phyloP scores from a whole-genome alignment of 2,797 vertebrate genomes.

The Sternarchorhynchus goeldii region DNA sequence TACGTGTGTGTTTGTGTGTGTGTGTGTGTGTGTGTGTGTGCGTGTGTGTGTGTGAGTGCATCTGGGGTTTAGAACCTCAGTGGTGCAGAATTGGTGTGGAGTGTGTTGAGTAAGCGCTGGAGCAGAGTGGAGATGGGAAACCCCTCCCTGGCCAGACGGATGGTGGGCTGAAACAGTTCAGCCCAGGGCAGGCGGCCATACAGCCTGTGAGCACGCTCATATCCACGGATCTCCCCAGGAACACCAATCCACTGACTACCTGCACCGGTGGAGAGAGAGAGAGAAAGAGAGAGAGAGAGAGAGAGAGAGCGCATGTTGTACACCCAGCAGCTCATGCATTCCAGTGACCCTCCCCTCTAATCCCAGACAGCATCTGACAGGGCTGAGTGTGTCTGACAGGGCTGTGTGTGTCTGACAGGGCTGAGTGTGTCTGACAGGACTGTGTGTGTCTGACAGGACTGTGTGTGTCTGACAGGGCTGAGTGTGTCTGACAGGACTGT shows the following conservation, averaged over 20 bases:
- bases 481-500: too few species aligned
- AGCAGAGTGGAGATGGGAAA: constrained; percentile 70
- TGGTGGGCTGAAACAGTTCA: constrained; percentile 84
- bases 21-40: too few species aligned
- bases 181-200: constrained; percentile 87
- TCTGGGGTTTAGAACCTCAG: constrained; percentile 28
- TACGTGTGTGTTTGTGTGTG: too few species aligned
- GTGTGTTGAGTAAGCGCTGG: constrained; percentile 44
- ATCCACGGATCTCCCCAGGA: constrained; percentile 90
- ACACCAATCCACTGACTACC: constrained; percentile 80
- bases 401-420: neutral
- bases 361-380: too few species aligned
- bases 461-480: too few species aligned
- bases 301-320: neutral
- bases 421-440: neutral
- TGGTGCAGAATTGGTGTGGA: constrained; percentile 1
- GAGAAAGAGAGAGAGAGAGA: constrained; percentile 14
- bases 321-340: too few species aligned
- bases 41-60: neutral
- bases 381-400: too few species aligned
- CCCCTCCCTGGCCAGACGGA: constrained; percentile 84
- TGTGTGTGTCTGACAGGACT: neutral
- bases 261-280: constrained; percentile 37
- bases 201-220: constrained; percentile 80
- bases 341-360: too few species aligned